Evolutionary conservation across 2,888 invertebrate genomes (phyloP).

Genomic region (Chrysolina haemoptera): DNA sequence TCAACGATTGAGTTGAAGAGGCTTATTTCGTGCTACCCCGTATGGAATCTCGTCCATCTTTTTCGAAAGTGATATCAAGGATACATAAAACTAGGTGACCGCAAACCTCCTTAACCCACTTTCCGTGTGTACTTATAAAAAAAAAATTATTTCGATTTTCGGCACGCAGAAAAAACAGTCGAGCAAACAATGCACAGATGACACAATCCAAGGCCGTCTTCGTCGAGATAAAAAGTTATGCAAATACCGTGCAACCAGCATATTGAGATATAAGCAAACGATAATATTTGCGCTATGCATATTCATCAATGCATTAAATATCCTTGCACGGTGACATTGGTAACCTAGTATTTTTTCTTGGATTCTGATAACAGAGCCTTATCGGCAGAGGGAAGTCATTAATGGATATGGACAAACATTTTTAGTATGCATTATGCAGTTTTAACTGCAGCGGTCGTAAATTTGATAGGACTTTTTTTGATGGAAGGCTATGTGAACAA

Average conservation of each 20-base stretch:
- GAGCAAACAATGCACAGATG: slow-evolving; percentile 38
- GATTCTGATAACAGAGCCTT: background rate
- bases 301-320: slow-evolving; percentile 2
- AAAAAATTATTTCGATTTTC: background rate
- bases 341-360: slow-evolving; percentile 15
- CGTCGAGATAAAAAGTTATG: slow-evolving; percentile 46
- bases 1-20: no score
- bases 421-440: slow-evolving; percentile 14
- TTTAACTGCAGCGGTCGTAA: background rate
- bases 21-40: background rate
- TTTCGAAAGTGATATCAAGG: background rate
- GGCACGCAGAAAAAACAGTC: slow-evolving; percentile 26
- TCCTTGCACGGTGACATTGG: slow-evolving; percentile 16
- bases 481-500: background rate
- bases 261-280: slow-evolving; percentile 16
- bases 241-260: slow-evolving; percentile 41
- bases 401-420: background rate
- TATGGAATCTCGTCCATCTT: background rate
- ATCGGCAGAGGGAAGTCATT: slow-evolving; percentile 12
- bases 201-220: slow-evolving; percentile 45
- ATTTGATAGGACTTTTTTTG: background rate
- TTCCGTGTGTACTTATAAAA: background rate
- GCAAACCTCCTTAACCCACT: background rate
- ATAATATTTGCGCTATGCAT: slow-evolving; percentile 13
- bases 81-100: background rate